Percentiles rank a stretch among this genome's conserved stretches.
Evolutionary conservation across 1,140 invertebrate species (phyloP).

Genomic region (Calliopsis andreniformis): DNA sequence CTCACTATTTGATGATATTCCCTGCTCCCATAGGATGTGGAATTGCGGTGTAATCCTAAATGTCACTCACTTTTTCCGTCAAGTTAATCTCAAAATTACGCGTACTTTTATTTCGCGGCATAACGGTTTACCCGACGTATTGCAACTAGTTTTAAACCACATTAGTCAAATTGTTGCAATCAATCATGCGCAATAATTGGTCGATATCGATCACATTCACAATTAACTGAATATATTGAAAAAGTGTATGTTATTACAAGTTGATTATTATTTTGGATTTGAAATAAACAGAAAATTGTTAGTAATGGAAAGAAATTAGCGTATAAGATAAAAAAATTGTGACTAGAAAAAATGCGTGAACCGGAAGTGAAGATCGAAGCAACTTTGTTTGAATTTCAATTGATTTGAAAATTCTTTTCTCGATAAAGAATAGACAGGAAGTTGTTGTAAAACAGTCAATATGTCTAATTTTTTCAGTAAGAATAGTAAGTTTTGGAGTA

Average conservation of each 20-base stretch:
- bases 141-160: not conserved
- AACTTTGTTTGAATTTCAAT: not conserved
- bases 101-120: not conserved
- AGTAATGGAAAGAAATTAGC: not conserved
- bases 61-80: not conserved
- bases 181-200: not conserved
- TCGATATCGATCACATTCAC: constrained; percentile 16
- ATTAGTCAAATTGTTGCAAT: not conserved
- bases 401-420: not conserved
- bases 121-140: not conserved
- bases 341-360: not conserved
- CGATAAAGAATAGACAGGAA: not conserved
- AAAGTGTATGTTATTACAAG: not conserved
- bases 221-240: not conserved
- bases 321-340: not conserved
- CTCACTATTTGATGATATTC: not conserved
- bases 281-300: not conserved
- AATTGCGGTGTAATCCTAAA: not conserved
- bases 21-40: not conserved
- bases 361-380: constrained; percentile 3
- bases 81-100: not conserved
- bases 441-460: not conserved
- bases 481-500: no score
- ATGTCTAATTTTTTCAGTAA: no score
- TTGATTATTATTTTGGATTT: not conserved